Evolutionary conservation across 1,140 invertebrate genomes (phyloP), one percentile per base, ranked within the genome.

Genomic region (Hyphantria cunea): DNA sequence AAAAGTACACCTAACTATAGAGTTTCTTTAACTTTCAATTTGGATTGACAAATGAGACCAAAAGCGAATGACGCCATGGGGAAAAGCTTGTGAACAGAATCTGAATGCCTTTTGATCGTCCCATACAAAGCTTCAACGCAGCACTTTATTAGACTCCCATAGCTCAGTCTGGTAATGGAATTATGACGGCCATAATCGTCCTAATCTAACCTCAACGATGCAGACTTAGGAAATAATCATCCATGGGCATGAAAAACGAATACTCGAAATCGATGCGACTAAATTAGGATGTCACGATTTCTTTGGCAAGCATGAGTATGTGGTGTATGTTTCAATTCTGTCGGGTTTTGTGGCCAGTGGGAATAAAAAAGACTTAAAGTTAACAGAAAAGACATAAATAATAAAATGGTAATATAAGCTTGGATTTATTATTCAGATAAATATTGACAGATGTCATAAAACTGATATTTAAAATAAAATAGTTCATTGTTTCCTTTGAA

Each of bases 181-280:
- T 76, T 72, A 72, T 59, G 54, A 60, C 55, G 60, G 56, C 64
- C 45, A 34, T 70, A 70, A 70, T 64, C 44, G 48, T 55, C 14
- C 64, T 75, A 75, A 75, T 72, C 64, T 64, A 58, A 76, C 70
- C 70, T 72, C 70, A 72, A 64, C 52, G 42, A 55, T 55, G 42
- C 42, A 9, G 17, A 25, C 2, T 25, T 25, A 25, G 17, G 17
- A 25, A 25, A 63, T 61, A 64, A 71, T 66, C 70, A 58, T 58
- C 44, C 25, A 49, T 58, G 13, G 11, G 48, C 47, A 68, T 61
- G 70, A 66, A 68, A 68, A 60, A 65, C 53, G 63, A 63, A 72
- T 49, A 44, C 33, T 58, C 45, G 34, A 39, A 49, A 58, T 49
- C 15, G 33, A 58, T 39, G 45, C 55, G 47, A 31, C 55, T 31